Evolutionary conservation across 2,888 invertebrate species (phyloP).

Genomic region (Drosophila dives): DNA sequence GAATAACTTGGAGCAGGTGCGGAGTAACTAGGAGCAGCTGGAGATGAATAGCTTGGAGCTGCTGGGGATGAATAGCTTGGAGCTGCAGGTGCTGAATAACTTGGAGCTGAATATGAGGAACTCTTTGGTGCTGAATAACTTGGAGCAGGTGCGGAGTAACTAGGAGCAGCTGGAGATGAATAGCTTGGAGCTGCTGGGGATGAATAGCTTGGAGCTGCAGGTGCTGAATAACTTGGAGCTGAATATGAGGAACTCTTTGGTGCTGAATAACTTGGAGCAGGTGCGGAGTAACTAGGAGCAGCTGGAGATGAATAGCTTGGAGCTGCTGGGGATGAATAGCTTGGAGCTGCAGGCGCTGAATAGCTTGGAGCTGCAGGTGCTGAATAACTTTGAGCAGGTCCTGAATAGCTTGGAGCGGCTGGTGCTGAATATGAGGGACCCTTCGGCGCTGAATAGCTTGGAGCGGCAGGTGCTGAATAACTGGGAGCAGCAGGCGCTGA

Average conservation of each 20-base stretch:
- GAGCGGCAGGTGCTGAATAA: conserved; percentile 21
- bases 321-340: conserved; percentile 22
- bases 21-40: not conserved
- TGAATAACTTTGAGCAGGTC: conserved; percentile 30
- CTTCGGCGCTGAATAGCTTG: conserved; percentile 3
- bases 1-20: conserved; percentile 11
- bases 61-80: conserved; percentile 28
- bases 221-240: conserved; percentile 22
- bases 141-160: conserved; percentile 16
- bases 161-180: not conserved
- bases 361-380: conserved; percentile 24
- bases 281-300: conserved; percentile 33
- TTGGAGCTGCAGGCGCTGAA: conserved; percentile 22
- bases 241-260: no score
- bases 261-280: conserved; percentile 21
- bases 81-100: conserved; percentile 12
- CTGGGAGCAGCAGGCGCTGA: conserved; percentile 6
- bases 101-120: not conserved
- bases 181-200: not conserved
- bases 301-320: conserved; percentile 25
- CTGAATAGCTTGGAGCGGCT: conserved; percentile 32
- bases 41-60: conserved; percentile 12
- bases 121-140: conserved; percentile 27
- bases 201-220: conserved; percentile 9
- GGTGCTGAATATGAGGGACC: conserved; percentile 29